Evolutionary conservation across 2,797 vertebrate genomes (phyloP), one percentile per base, ranked within the genome.

Genomic region (Channa striata): DNA sequence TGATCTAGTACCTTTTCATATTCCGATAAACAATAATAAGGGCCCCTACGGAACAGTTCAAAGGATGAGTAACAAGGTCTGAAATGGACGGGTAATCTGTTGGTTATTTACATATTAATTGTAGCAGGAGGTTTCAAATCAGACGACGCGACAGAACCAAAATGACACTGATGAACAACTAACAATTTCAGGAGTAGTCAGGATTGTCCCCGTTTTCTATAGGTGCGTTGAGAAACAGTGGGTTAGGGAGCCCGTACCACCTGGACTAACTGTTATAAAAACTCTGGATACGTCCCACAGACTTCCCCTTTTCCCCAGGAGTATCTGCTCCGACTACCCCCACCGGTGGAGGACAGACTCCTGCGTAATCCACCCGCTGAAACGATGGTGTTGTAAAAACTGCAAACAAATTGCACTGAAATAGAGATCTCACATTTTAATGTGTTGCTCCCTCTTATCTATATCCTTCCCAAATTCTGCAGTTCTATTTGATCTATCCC

Each of bases 241-340:
- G 52, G 91, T 79, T 88, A 91, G 84, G 89, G 86, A 90, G 89
- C 90, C 86, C 83, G 88, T 86, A 65, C 92, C 78, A 78, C 92
- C 92, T 93, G 85, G 92, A 91, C 80, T 78, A 91, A 92, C 88
- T 81, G 75, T 84, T 87, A 74, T 42, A 59, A 90, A n/a, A 88
- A 85, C 80, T 85, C 65, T 85, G 34, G 12, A 43, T 52, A 68
- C 46, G 44, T 72, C 49, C 84, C 81, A 83, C 89, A 86, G 84
- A 86, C 81, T 84, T 84, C 87, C 89, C 88, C 64, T 68, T 72
- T 36, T 60, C 49, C 60, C 77, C 89, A 93, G 80, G 90, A 92
- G 84, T 89, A 94, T 90, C 88, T 89, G 87, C 43, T 63, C 5
- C 2, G 20, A 61, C 67, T 34, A 51, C 4, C 37, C 23, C 48